Evolutionary conservation across 2,113 vertebrate species (phyloP), one percentile per base, ranked within the genome.

Genomic region (Ceyx margarethae): DNA sequence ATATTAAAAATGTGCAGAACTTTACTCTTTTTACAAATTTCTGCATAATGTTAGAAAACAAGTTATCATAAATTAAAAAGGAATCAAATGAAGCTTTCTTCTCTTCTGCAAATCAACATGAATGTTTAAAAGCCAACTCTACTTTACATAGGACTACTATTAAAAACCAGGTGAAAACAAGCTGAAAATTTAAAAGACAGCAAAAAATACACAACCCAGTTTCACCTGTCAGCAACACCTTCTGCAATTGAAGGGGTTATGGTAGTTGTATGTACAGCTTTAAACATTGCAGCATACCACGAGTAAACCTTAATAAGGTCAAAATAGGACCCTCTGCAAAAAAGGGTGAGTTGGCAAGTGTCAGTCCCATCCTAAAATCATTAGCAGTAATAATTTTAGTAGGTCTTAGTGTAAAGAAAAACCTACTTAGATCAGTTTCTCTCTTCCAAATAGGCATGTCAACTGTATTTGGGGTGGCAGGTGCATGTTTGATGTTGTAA

Each of bases 301-400:
- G 1, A 89, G 95, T 94, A 96, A 97, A 98, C 97, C 96, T 97
- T 97, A 98, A 97, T 97, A 97, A 98, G 97, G 97, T 97, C 96
- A 97, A 97, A 97, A 96, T 95, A 97, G 80, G 91, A 94, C 96
- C 97, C 97, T 97, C 95, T 97, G 76, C 84, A 97, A 95, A 96
- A 97, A 97, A 97, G 96, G 95, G 93, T 89, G 93, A 96, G 91
- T 95, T 96, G 51, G 88, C 96, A 97, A 97, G 95, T 89, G 80
- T 96, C 95, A 97, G 95, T 95, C 94, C 80, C 92, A 87, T 89
- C 85, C 87, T 85, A 87, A 94, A 91, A 81, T 95, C 89, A 66
- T 56, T 84, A 82, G 56, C 75, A 95, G 81, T 64, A 95, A 92
- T 71, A 91, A 94, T 60, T 94, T 87, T 83, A 94, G 65, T 66